Conservation (phyloP, 2,888 invertebrate species). For the Scotopteryx bipunctaria region DNA sequence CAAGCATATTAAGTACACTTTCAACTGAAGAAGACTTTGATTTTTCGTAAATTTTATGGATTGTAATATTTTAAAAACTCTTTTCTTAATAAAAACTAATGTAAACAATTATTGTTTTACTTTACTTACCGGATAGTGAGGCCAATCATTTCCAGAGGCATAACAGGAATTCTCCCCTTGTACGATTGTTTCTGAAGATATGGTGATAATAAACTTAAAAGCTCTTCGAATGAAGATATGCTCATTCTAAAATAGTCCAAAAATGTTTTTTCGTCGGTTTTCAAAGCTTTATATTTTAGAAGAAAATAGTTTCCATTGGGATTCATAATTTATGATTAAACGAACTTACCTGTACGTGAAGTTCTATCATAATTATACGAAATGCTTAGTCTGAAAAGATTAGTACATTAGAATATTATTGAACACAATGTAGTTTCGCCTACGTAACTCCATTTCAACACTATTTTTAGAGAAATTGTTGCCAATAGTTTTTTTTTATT, state of each 20-base stretch:
- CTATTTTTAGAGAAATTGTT: too few relatives aligned
- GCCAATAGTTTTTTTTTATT: too few relatives aligned
- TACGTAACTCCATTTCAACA: too few relatives aligned
- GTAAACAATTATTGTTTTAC: conserved; percentile 39
- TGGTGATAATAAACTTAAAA: conserved; percentile 39
- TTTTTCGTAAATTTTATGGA: conserved; percentile 38
- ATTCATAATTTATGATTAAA: too few relatives aligned
- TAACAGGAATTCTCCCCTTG: conserved; percentile 39
- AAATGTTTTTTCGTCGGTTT: conserved; percentile 34
- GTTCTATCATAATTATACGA: too few relatives aligned
- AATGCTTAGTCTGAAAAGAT: too few relatives aligned
- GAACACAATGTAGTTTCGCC: too few relatives aligned
- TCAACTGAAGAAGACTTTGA: conserved; percentile 41
- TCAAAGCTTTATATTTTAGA: conserved; percentile 26
- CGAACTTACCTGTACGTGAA: too few relatives aligned
- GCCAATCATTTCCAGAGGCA: conserved; percentile 44
- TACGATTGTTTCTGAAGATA: conserved; percentile 32
- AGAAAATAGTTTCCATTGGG: conserved; percentile 32
- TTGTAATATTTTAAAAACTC: conserved; percentile 39
- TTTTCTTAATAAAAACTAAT: conserved; percentile 39
- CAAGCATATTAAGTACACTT: conserved; percentile 26
- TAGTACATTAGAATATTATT: too few relatives aligned
- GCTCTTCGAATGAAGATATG: conserved; percentile 39
- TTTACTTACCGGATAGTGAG: conserved; percentile 38
- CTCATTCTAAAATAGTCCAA: conserved; percentile 41